Evolutionary conservation across 2,888 invertebrate genomes (phyloP), one percentile per base, ranked within the genome.

Genomic region (Dicycla oo): DNA sequence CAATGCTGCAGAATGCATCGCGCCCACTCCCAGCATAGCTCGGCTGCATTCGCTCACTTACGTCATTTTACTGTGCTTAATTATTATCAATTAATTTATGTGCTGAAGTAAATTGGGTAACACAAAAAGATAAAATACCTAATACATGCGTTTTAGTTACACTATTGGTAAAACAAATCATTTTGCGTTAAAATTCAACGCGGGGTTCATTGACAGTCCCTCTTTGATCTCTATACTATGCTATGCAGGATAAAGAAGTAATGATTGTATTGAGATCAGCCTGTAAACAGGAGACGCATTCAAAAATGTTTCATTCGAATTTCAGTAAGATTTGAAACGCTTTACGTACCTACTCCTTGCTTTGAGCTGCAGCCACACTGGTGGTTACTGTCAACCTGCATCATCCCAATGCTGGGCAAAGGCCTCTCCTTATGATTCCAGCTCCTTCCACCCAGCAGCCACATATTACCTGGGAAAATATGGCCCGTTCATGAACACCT

Each of bases 1-100:
- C 90, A 91, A 88, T 88, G 87, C 76, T 82, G 87, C 86, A 91
- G 89, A 92, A 91, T 92, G 90, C 88, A 88, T 87, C 73, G 77
- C 85, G 83, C 85, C 86, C 85, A 84, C 86, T 79, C 79, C 82
- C 75, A 65, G 38, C 82, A 81, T 82, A 81, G 80, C 82, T 58
- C 63, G 43, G 38, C 63, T 73, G 57, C 69, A 75, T 75, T 83
- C 81, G 60, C 57, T 23, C 45, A 57, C 61, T 82, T 73, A 75
- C 75, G 73, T 80, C 80, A 80, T 74, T 77, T 75, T 68, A 78
- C 61, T 71, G 73, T 73, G 63, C 69, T 69, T 71, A 73, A 81
- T 81, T 76, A 75, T 64, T 74, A 69, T 57, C 18, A 71, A 71
- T 79, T 63, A 69, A 64, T 71, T 71, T 69, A 73, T 74, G 66